Evolutionary conservation across 2,888 invertebrate species (phyloP).

Genomic region (Muscina levida): DNA sequence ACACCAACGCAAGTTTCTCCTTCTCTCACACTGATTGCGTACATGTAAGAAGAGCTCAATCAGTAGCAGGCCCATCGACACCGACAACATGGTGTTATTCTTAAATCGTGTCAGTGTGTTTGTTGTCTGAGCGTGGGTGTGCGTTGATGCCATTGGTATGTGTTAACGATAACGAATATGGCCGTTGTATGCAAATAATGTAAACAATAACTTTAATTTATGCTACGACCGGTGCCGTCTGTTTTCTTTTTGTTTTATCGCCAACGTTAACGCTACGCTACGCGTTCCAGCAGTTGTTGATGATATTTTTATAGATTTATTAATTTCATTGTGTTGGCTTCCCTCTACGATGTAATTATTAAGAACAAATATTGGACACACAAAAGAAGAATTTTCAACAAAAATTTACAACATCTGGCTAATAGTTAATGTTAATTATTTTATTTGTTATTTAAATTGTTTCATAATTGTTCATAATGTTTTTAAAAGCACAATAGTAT

Average conservation of each 20-base stretch:
- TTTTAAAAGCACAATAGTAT: too few species aligned
- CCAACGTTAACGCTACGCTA: slow-evolving; percentile 19
- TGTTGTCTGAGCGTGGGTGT: neutral
- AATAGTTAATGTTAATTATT: neutral
- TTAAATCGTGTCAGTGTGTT: slow-evolving; percentile 18
- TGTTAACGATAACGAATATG: slow-evolving; percentile 43
- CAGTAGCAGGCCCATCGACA: slow-evolving; percentile 37
- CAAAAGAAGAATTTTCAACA: neutral
- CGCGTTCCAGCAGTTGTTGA: slow-evolving; percentile 46
- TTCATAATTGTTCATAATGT: too few species aligned
- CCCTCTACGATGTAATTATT: slow-evolving; percentile 21
- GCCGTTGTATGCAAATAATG: slow-evolving; percentile 57
- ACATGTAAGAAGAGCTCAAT: neutral
- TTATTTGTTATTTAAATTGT: too few species aligned
- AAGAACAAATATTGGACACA: neutral
- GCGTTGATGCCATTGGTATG: neutral
- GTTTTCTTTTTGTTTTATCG: slow-evolving; percentile 42
- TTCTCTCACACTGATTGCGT: neutral
- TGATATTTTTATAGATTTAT: slow-evolving; percentile 58
- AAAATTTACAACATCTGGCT: neutral
- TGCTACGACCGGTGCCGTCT: slow-evolving; percentile 48
- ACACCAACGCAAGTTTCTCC: neutral
- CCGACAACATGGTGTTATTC: slow-evolving; percentile 40
- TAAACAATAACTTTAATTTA: slow-evolving; percentile 60
- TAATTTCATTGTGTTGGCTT: slow-evolving; percentile 29